These are phyloP conservation scores for Scophthalmus maximus DNA, from an alignment of 2,113 vertebrate genomes.

Conservation along the genomic window DNA sequence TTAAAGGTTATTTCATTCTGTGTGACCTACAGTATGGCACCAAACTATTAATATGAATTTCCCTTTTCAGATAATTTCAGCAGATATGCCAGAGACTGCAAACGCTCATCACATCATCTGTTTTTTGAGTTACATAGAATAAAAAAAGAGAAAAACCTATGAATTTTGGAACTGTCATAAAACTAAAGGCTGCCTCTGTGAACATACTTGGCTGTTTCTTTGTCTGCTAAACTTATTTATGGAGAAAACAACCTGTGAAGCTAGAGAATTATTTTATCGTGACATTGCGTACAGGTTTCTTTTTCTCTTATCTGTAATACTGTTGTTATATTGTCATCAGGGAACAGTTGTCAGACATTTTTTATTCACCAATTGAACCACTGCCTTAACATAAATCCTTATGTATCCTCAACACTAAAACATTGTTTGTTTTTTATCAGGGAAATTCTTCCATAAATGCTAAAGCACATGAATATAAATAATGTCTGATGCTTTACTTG, in stretches of 20 bases:
- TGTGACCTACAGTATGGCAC: background rate
- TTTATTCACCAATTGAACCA: background rate
- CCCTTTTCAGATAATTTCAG: background rate
- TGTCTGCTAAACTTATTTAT: background rate
- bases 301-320: background rate
- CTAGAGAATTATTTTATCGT: background rate
- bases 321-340: conserved; percentile 16
- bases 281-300: background rate
- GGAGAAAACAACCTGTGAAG: background rate
- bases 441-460: background rate
- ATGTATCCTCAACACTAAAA: background rate
- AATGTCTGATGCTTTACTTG: background rate
- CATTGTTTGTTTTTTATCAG: background rate
- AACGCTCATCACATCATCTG: background rate
- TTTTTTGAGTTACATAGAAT: background rate
- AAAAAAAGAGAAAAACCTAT: no score
- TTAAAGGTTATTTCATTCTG: background rate
- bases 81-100: background rate
- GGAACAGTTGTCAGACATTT: conserved; percentile 1
- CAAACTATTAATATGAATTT: background rate
- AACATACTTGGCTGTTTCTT: background rate
- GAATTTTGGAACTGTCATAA: background rate
- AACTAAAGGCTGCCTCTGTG: background rate
- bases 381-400: conserved; percentile 37
- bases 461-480: background rate